Evolutionary conservation across 2,888 invertebrate species (phyloP).

Genomic region (Ophion costatus): DNA sequence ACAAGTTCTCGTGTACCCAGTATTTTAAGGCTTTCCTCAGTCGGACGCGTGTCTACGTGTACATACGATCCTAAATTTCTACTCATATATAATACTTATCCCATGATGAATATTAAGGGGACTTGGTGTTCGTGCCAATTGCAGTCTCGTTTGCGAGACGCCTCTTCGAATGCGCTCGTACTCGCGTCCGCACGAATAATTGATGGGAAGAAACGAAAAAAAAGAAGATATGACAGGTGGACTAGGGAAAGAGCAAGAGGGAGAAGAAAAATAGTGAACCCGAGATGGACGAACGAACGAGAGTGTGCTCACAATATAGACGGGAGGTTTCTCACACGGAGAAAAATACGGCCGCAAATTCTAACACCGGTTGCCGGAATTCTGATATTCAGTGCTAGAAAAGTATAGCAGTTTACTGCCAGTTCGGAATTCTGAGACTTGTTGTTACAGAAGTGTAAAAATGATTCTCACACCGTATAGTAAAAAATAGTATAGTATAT

Average conservation of each 20-base stretch:
- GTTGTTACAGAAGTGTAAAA: too few relatives aligned
- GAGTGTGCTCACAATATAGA: too few relatives aligned
- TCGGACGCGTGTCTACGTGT: not conserved
- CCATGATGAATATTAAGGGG: slow-evolving; percentile 1
- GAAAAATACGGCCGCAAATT: too few relatives aligned
- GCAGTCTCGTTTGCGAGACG: slow-evolving; percentile 15
- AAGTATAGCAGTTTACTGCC: too few relatives aligned
- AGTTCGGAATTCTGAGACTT: too few relatives aligned
- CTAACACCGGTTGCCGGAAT: too few relatives aligned
- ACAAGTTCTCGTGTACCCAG: not conserved
- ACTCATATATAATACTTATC: not conserved
- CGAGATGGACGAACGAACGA: not conserved
- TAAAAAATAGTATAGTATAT: too few relatives aligned
- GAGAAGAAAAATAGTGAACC: not conserved
- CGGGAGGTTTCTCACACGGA: not conserved
- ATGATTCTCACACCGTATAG: too few relatives aligned
- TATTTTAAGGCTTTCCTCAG: not conserved
- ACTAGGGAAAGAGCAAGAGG: not conserved
- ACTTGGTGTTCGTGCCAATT: slow-evolving; percentile 26
- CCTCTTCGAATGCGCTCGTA: slow-evolving; percentile 41
- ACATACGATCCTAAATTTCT: not conserved
- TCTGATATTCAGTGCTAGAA: too few relatives aligned
- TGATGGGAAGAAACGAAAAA: slow-evolving; percentile 24
- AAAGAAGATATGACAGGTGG: not conserved
- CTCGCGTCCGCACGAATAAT: slow-evolving; percentile 45